Evolutionary conservation across 1,140 invertebrate species (phyloP).

Genomic region (Leptopilina boulardi): DNA sequence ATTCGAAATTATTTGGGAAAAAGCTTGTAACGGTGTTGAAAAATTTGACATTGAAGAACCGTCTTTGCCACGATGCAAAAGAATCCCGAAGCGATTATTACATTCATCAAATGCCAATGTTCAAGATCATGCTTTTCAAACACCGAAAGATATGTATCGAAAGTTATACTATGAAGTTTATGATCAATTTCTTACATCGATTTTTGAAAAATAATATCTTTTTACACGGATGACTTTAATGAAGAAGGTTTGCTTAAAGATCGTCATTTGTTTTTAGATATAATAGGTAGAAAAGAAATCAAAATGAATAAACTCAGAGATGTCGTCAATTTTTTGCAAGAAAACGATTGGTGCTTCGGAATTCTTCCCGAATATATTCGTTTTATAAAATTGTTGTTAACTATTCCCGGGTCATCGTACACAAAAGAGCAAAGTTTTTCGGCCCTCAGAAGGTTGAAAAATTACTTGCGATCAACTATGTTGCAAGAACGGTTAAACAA

Average conservation of each 20-base stretch:
- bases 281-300: slow-evolving; percentile 30
- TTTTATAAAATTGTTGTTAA: not conserved
- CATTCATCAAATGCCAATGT: not conserved
- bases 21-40: not conserved
- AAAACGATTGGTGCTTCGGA: not conserved
- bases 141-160: slow-evolving; percentile 35
- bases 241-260: slow-evolving; percentile 22
- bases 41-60: not conserved
- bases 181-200: slow-evolving; percentile 35
- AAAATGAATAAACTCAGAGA: slow-evolving; percentile 29
- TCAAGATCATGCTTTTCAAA: slow-evolving; percentile 26
- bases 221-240: not conserved
- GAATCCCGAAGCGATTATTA: not conserved
- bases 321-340: not conserved
- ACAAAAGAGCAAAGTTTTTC: not conserved
- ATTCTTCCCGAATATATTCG: not conserved
- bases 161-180: slow-evolving; percentile 40
- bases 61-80: not conserved
- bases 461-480: not conserved
- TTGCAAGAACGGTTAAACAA: no score
- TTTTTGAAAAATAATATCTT: slow-evolving; percentile 33
- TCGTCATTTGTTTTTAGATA: slow-evolving; percentile 30
- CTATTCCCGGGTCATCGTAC: not conserved
- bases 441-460: not conserved
- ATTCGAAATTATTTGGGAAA: not conserved